These are phyloP conservation scores for Drosophila mercatorum DNA, from an alignment of 2,888 invertebrate species.

Conservation along the genomic window DNA sequence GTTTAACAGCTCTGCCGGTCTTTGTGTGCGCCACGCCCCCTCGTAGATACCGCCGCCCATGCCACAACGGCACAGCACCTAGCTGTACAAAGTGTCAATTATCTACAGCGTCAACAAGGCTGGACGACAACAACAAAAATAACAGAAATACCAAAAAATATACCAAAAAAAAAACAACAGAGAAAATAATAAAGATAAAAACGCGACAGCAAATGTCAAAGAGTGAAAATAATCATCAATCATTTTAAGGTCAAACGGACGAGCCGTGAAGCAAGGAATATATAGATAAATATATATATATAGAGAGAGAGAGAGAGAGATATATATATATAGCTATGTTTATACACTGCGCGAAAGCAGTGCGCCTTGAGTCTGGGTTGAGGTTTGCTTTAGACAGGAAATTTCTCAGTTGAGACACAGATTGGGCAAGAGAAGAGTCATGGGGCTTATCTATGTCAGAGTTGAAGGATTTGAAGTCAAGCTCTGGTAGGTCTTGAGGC, in stretches of 20 bases:
- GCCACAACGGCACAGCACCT: not conserved
- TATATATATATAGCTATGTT: not conserved
- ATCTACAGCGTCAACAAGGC: conserved; percentile 41
- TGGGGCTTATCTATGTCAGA: too few species aligned
- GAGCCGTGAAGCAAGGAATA: conserved; percentile 39
- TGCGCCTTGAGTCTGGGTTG: not conserved
- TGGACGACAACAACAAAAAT: conserved; percentile 15
- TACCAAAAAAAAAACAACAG: conserved; percentile 6
- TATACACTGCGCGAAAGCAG: not conserved
- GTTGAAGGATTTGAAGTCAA: too few species aligned
- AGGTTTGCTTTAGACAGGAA: not conserved
- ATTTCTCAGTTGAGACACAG: too few species aligned
- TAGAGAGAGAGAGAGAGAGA: too few species aligned
- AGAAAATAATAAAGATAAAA: conserved; percentile 41
- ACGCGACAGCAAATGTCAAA: conserved; percentile 73
- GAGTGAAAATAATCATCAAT: conserved; percentile 78
- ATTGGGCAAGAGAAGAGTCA: too few species aligned
- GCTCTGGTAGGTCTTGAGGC: too few species aligned
- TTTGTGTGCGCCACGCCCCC: conserved; percentile 14
- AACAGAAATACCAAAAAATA: conserved; percentile 5
- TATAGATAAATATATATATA: conserved; percentile 2
- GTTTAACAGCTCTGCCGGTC: conserved; percentile 23
- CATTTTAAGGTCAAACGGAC: conserved; percentile 68
- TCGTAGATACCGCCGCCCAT: not conserved
- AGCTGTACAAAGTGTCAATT: conserved; percentile 48